Base-by-base conservation (phyloP, 2,113 vertebrate species). In the Dasyprocta punctata region DNA sequence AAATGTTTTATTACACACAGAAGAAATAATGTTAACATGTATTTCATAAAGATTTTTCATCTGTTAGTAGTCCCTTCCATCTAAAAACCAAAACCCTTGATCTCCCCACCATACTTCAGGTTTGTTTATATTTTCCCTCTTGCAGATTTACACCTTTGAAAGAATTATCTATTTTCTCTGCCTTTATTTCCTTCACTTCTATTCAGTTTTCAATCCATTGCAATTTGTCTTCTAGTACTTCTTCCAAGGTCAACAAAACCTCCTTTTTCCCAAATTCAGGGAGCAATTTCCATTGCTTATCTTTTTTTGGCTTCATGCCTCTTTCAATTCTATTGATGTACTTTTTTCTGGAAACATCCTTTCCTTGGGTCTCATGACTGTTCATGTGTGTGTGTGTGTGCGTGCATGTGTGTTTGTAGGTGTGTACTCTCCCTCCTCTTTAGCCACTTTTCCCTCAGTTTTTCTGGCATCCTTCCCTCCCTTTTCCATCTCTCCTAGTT, bases 331-430 rank as follows among this genome's bases (percentile, higher is more conserved):
- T 47, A 0, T 12, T 36, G 71, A 56, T 88, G 36, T 4, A 36
- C 14, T 61, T 89, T 30, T 30, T 85, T 44, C 14, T 36, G 60
- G 54, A 84, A 67, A 71, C 52, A 47, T 65, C 17, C 7, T 71
- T 61, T n/a, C 54, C 44, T 54, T 54, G 30, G 69, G 9, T 8
- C 3, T 36, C 12, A 0, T 54, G 30, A 52, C 22, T 36, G 0
- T 58, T 26, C n/a, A 44, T 22, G 44, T 26, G 19, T 12, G 2
- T 1, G 22, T 24, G 4, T 17, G 3, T 5, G 13, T 38, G 5
- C 3, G 30, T 52, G 77, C 10, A 30, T 28, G 38, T 13, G 38
- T 24, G 1, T 24, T 2, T 41, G 1, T 26, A 2, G 2, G 11
- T n/a, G 2, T 10, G 17, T 5, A 0, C 33, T 58, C 22, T 78